Percentiles rank a stretch among this genome's conserved stretches.
Conservation (phyloP, 2,113 vertebrate species). For the Pipa parva region DNA sequence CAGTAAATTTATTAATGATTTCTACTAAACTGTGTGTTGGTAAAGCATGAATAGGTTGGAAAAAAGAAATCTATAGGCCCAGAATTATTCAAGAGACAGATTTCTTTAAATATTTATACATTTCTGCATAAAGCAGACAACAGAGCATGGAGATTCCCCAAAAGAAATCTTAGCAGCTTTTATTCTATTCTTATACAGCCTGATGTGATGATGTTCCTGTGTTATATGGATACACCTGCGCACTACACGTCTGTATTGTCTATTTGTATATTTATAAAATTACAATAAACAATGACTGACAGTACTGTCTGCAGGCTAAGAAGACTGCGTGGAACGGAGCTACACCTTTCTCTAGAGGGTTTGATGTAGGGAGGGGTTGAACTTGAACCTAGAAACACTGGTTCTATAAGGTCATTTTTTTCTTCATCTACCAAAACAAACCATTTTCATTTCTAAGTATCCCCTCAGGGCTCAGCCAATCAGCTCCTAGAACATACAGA, state of each 20-base stretch:
- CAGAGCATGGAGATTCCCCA: background rate
- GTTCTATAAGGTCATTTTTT: conserved; percentile 26
- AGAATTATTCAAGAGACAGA: too few species aligned
- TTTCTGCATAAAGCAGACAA: too few species aligned
- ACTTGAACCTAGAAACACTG: conserved; percentile 21
- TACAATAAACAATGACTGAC: background rate
- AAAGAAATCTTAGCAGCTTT: background rate
- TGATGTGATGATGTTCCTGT: background rate
- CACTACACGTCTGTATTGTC: background rate
- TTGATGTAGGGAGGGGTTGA: conserved; percentile 1
- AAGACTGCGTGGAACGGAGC: background rate
- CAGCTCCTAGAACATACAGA: background rate
- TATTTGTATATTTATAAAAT: too few species aligned
- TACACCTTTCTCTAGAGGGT: background rate
- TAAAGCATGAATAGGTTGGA: background rate
- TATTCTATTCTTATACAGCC: background rate
- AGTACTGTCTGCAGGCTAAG: background rate
- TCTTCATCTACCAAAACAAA: conserved; percentile 34
- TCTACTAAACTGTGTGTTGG: too few species aligned
- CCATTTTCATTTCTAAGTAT: conserved; percentile 30
- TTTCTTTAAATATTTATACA: too few species aligned
- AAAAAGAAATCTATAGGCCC: too few species aligned
- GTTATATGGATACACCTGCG: background rate
- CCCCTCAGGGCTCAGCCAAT: conserved; percentile 20
- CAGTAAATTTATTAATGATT: too few species aligned